These are phyloP conservation scores for Danio albolineatus DNA, from an alignment of 2,797 vertebrate genomes.

Conservation along the genomic window DNA sequence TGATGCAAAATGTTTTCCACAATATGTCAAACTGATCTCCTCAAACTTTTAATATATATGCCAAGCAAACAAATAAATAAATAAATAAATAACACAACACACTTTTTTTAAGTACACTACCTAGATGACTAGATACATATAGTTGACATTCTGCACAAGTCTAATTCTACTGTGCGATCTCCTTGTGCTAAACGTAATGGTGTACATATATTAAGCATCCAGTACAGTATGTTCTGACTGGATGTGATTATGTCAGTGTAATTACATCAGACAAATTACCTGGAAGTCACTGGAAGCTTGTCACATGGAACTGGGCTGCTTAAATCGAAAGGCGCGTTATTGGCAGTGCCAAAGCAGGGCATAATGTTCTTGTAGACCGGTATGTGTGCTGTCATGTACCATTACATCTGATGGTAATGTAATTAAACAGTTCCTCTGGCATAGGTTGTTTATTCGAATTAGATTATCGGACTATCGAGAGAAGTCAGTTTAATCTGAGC, in stretches of 20 bases:
- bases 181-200: not conserved
- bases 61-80: slow-evolving; percentile 33
- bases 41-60: not conserved
- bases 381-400: slow-evolving; percentile 1
- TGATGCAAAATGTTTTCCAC: too few relatives aligned
- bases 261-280: not conserved
- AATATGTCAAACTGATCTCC: too few relatives aligned
- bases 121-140: not conserved
- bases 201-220: not conserved
- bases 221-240: not conserved
- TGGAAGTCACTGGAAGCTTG: not conserved
- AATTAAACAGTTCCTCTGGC: not conserved
- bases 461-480: not conserved
- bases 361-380: not conserved
- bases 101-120: not conserved
- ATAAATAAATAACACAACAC: not conserved
- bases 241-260: not conserved
- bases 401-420: slow-evolving; percentile 10
- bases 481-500: not conserved
- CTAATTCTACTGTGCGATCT: not conserved
- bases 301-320: not conserved
- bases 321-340: slow-evolving; percentile 17
- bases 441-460: not conserved
- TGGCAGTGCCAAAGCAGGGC: not conserved
- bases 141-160: not conserved